Evolutionary conservation across 2,113 vertebrate genomes (phyloP), one percentile per base, ranked within the genome.

Genomic region (Galeopterus variegatus): DNA sequence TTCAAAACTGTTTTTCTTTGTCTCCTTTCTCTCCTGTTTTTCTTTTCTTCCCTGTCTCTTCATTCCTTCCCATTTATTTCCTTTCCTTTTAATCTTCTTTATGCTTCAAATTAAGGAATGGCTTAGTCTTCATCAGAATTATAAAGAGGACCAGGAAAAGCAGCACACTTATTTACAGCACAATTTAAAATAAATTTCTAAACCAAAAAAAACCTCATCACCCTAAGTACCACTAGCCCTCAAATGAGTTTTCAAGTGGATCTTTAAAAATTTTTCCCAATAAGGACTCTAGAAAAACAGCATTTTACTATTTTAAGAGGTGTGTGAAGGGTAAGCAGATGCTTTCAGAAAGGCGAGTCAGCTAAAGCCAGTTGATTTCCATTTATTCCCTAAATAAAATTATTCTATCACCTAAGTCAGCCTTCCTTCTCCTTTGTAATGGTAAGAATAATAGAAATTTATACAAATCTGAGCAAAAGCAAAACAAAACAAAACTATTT

Each of bases 321-420:
- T 21, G 14, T 84, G 11, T 18, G 8, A 82, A 80, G 54, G 24
- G 12, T 72, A 33, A 95, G 7, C 45, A 72, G 54, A 54, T 54
- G 5, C 11, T 41, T 41, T 41, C 72, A 56, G 65, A 48, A 14
- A 89, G 77, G 41, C 33, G 1, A 91, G 12, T 56, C 36, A 92
- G n/a, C 45, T 90, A 26, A 73, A 91, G 45, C 17, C 23, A 88
- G 5, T 10, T 70, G 62, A 79, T 77, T 56, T 79, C 64, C 48
- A 62, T 21, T 83, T 60, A 89, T 56, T 96, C 67, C 31, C 52
- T 85, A 93, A 52, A 19, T 86, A 90, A 93, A 93, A 64, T 36
- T 88, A 18, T 86, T 72, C n/a, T 15, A 41, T 54, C 62, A 67
- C 8, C 18, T 23, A 10, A 50, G 28, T 56, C 18, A 89, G 24